Percentiles rank a stretch among this genome's conserved stretches.
phyloP scores from a whole-genome alignment of 2,888 invertebrate genomes.

The Lumbricus terrestris region DNA sequence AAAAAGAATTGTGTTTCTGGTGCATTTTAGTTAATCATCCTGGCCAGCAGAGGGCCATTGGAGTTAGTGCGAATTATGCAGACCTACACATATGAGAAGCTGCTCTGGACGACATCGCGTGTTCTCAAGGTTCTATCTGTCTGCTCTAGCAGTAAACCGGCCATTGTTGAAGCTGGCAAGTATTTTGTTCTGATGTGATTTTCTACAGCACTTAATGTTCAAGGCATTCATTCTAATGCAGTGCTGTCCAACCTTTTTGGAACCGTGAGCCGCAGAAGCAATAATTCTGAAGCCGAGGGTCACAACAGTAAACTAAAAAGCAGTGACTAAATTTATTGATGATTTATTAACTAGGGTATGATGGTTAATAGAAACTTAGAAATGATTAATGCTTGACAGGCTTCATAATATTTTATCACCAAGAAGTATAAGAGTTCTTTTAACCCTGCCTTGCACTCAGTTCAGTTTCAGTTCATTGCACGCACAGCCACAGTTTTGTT shows the following conservation, averaged over 20 bases:
- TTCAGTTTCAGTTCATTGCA: too few species aligned
- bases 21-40: conserved; percentile 68
- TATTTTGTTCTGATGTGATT: background rate
- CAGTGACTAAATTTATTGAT: too few species aligned
- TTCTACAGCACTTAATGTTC: background rate
- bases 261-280: too few species aligned
- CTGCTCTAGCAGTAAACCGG: conserved; percentile 96
- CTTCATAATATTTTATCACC: too few species aligned
- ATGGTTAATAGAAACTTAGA: too few species aligned
- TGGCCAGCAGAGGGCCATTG: conserved; percentile 89
- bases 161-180: conserved; percentile 86
- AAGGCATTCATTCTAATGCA: background rate
- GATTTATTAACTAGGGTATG: too few species aligned
- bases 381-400: too few species aligned
- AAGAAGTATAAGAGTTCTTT: too few species aligned
- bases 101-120: conserved; percentile 95
- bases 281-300: too few species aligned
- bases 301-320: too few species aligned
- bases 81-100: conserved; percentile 94
- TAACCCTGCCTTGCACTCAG: too few species aligned
- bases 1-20: background rate
- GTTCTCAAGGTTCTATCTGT: conserved; percentile 96
- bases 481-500: too few species aligned
- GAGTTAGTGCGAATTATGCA: conserved; percentile 96
- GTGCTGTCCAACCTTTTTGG: background rate